phyloP scores from a whole-genome alignment of 2,888 invertebrate genomes.

The Pyrochroa serraticornis region DNA sequence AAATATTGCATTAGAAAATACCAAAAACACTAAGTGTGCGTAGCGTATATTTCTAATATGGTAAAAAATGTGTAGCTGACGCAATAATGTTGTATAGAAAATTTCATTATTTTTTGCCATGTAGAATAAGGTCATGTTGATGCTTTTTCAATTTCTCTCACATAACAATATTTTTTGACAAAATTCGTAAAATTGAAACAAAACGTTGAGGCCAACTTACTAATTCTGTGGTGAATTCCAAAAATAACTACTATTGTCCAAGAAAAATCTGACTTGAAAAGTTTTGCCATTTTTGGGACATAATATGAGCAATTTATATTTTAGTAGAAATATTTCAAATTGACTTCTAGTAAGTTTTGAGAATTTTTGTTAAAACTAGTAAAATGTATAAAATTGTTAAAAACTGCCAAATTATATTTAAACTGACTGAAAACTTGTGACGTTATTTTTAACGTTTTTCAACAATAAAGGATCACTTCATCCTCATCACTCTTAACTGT shows the following conservation, averaged over 20 bases:
- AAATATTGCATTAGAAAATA: constrained; percentile 29
- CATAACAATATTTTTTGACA: background rate
- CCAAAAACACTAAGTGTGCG: constrained; percentile 42
- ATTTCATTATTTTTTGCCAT: constrained; percentile 18
- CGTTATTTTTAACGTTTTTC: background rate
- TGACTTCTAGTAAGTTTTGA: constrained; percentile 21
- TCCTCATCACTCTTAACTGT: too few relatives aligned
- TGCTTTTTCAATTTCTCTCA: constrained; percentile 31
- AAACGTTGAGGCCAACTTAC: too few relatives aligned
- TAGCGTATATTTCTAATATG: constrained; percentile 51
- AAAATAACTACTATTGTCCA: background rate
- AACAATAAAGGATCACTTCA: background rate
- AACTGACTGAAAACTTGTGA: background rate
- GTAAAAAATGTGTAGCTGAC: constrained; percentile 58
- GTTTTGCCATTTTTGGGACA: background rate
- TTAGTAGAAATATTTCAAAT: background rate
- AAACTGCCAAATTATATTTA: constrained; percentile 27
- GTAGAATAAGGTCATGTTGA: constrained; percentile 13
- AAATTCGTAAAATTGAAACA: too few relatives aligned
- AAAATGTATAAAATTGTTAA: constrained; percentile 27
- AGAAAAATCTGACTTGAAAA: background rate
- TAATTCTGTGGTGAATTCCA: too few relatives aligned
- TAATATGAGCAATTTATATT: too few relatives aligned
- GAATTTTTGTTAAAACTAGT: constrained; percentile 15
- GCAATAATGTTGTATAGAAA: constrained; percentile 59